Percentiles rank a stretch among this genome's conserved stretches.
Evolutionary conservation across 2,797 vertebrate genomes (phyloP).

Genomic region (Aeoliscus strigatus): DNA sequence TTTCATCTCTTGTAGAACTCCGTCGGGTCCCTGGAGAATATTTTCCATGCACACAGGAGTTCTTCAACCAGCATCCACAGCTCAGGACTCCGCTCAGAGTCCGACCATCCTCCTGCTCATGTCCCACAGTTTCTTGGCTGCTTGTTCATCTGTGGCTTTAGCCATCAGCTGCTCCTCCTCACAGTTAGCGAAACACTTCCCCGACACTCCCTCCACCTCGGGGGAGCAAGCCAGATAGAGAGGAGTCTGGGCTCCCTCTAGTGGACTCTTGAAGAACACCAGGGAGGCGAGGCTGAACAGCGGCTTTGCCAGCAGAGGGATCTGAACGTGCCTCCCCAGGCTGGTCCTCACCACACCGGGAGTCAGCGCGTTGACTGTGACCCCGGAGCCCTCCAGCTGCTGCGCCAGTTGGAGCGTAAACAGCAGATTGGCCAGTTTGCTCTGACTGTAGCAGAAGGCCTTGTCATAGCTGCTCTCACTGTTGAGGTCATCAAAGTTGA

Average conservation of each 20-base stretch:
- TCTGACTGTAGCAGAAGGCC: conserved; percentile 89
- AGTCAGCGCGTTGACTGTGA: conserved; percentile 87
- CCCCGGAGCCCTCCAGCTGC: conserved; percentile 80
- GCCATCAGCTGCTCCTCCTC: conserved; percentile 83
- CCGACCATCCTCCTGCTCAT: conserved; percentile 89
- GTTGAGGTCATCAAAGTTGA: conserved; percentile 92
- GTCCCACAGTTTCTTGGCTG: conserved; percentile 88
- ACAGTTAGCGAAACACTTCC: conserved; percentile 90
- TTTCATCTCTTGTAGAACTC: conserved; percentile 3
- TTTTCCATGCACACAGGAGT: conserved; percentile 15
- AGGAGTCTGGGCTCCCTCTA: conserved; percentile 88
- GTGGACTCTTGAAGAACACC: conserved; percentile 88
- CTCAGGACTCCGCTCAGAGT: conserved; percentile 63
- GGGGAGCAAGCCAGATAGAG: conserved; percentile 87
- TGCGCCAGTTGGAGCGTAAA: conserved; percentile 83
- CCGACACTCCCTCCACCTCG: conserved; percentile 83
- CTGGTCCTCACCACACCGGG: conserved; percentile 90
- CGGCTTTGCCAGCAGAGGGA: conserved; percentile 84
- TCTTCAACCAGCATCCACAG: conserved; percentile 2
- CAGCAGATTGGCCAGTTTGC: conserved; percentile 91
- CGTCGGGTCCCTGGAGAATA: conserved; percentile 8
- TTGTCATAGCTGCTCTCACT: conserved; percentile 85
- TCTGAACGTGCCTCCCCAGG: conserved; percentile 83
- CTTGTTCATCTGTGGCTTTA: conserved; percentile 82
- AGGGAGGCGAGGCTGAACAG: conserved; percentile 82